Base-by-base conservation (phyloP, 2,113 vertebrate species). In the Pterocles burchelli region DNA sequence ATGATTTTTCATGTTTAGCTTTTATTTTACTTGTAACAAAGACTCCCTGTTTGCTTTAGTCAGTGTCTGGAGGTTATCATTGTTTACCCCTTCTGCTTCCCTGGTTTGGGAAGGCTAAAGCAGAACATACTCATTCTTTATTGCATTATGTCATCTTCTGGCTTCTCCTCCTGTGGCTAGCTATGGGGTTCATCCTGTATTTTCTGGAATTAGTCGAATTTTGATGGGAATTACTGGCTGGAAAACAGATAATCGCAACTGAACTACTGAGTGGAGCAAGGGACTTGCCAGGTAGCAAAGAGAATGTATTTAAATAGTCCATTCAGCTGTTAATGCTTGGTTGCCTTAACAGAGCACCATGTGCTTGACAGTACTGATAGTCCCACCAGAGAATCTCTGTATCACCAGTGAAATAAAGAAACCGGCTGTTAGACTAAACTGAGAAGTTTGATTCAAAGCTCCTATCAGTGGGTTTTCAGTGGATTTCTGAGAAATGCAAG, bases 101-200 rank as follows among this genome's bases (percentile, higher is more conserved):
- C 25, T 49, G 31, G 36, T 25, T 28, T 78, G 28, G 41, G 28
- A 62, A 72, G 24, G 17, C 19, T 43, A 19, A 71, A 66, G 46
- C 49, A 70, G 51, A 62, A 28, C 5, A 3, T 41, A 11, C 1
- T 49, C 1, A 3, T 61, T 4, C 13, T 49, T 52, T 57, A 22
- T 41, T 57, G 29, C 4, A 4, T 72, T 0, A 0, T 15, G 28
- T 46, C 6, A 8, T 61, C 19, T 18, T 67, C 45, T 83, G 58
- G 22, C 2, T 36, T 75, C 17, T 61, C 36, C 7, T 75, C 17
- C 29, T 1, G 2, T 34, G 61, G 7, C 19, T 1, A 5, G 1
- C 8, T 81, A 6, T n/a, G 29, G 48, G 72, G 8, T 59, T 89
- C 29, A 18, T 76, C 4, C 8, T 68, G 2, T n/a, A 2, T 76